A percentile compares a stretch with the other conserved stretches of the same genome.
Conservation (phyloP, 1,140 invertebrate genomes). For the Mylabris phalerata region DNA sequence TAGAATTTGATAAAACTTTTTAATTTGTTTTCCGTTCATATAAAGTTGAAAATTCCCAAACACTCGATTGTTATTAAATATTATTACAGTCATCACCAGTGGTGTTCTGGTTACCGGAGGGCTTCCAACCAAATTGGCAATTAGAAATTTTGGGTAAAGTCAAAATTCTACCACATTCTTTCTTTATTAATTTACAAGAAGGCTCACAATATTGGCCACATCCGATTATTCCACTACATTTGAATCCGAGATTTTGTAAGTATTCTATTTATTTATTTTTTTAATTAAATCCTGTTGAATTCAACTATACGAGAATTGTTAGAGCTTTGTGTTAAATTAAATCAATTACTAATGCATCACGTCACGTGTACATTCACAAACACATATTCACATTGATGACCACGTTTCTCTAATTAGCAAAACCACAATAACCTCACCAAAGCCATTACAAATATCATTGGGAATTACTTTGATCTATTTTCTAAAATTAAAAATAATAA, state of each 20-base stretch:
- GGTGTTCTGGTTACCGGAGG: slow-evolving; percentile 41
- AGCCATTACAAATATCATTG: too few species aligned
- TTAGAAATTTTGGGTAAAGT: slow-evolving; percentile 53
- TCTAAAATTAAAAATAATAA: too few species aligned
- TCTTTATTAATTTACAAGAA: slow-evolving; percentile 62
- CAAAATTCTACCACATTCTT: slow-evolving; percentile 57
- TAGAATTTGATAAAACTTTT: neutral
- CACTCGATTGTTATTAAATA: slow-evolving; percentile 3
- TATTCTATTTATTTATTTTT: slow-evolving; percentile 12
- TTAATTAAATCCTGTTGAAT: neutral
- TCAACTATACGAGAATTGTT: neutral
- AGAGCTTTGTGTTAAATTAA: slow-evolving; percentile 12
- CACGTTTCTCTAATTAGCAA: slow-evolving; percentile 10
- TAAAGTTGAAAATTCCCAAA: too few species aligned
- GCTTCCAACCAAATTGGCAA: slow-evolving; percentile 45
- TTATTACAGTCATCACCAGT: slow-evolving; percentile 37
- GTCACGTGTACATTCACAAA: neutral
- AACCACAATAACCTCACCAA: too few species aligned
- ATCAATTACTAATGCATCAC: slow-evolving; percentile 15
- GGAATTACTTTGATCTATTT: too few species aligned
- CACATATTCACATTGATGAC: slow-evolving; percentile 2
- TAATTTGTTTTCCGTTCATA: neutral
- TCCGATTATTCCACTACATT: slow-evolving; percentile 54
- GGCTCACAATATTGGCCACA: slow-evolving; percentile 55
- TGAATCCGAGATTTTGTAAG: slow-evolving; percentile 57